These are phyloP conservation scores for Drosophila takahashii DNA, from an alignment of 1,140 invertebrate species.

Conservation along the genomic window DNA sequence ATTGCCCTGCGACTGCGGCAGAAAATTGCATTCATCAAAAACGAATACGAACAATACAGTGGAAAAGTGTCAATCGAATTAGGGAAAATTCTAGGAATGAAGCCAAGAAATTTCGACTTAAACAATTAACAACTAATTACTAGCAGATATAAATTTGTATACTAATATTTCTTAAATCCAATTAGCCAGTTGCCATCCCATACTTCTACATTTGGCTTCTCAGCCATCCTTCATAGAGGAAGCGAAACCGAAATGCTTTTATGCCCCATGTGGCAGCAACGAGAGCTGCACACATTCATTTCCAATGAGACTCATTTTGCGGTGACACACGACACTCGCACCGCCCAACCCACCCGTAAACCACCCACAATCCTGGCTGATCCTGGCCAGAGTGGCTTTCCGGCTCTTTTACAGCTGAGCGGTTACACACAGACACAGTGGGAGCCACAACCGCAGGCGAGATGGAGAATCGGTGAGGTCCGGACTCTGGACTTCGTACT, in stretches of 20 bases:
- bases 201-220: conserved; percentile 10
- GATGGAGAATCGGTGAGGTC: not conserved
- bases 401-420: conserved; percentile 76
- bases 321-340: conserved; percentile 60
- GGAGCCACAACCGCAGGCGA: conserved; percentile 58
- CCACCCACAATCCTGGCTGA: conserved; percentile 50
- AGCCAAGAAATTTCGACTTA: no score
- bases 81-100: not conserved
- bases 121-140: not conserved
- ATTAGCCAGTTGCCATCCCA: not conserved
- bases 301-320: conserved; percentile 80
- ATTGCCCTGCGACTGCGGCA: conserved; percentile 31
- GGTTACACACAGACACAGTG: conserved; percentile 64
- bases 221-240: conserved; percentile 29
- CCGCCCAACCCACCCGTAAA: conserved; percentile 7
- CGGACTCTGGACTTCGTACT: no score
- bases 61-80: conserved; percentile 15
- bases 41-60: not conserved
- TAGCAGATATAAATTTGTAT: not conserved
- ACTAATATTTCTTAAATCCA: conserved; percentile 18
- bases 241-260: conserved; percentile 74
- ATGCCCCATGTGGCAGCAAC: conserved; percentile 39
- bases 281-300: conserved; percentile 67
- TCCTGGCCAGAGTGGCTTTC: conserved; percentile 66
- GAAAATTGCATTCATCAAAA: conserved; percentile 13